phyloP scores from a whole-genome alignment of 2,797 vertebrate genomes.

The Uromys caudimaculatus region DNA sequence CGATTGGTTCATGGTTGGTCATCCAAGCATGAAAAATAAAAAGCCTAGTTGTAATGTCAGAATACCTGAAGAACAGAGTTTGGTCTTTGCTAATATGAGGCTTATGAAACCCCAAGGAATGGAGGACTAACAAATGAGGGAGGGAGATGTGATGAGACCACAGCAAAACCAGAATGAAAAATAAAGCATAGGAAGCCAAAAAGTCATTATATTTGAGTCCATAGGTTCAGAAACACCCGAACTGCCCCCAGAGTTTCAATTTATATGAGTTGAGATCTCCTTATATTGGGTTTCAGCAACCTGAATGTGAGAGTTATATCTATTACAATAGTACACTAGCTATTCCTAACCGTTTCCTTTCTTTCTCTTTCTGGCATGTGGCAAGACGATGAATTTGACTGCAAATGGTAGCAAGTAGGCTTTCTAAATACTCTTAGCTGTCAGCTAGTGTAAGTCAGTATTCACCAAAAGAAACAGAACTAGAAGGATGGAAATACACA shows the following conservation, averaged over 20 bases:
- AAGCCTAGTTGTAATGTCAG: neutral
- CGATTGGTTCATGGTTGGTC: neutral
- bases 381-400: neutral
- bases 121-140: neutral
- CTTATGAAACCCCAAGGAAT: neutral
- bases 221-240: neutral
- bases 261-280: neutral
- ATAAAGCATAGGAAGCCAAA: neutral
- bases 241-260: neutral
- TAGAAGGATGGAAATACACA: neutral
- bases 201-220: neutral
- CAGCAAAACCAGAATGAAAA: neutral
- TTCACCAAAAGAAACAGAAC: neutral
- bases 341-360: neutral
- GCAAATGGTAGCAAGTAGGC: neutral
- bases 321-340: neutral
- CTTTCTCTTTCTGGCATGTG: neutral
- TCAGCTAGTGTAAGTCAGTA: neutral
- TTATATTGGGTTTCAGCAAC: slow-evolving; percentile 3
- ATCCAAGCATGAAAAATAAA: neutral
- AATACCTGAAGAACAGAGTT: neutral
- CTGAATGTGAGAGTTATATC: neutral
- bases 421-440: slow-evolving; percentile 15
- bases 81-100: neutral
- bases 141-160: neutral